Evolutionary conservation across 1,140 invertebrate genomes (phyloP).

Genomic region (Zaprionus africanus): DNA sequence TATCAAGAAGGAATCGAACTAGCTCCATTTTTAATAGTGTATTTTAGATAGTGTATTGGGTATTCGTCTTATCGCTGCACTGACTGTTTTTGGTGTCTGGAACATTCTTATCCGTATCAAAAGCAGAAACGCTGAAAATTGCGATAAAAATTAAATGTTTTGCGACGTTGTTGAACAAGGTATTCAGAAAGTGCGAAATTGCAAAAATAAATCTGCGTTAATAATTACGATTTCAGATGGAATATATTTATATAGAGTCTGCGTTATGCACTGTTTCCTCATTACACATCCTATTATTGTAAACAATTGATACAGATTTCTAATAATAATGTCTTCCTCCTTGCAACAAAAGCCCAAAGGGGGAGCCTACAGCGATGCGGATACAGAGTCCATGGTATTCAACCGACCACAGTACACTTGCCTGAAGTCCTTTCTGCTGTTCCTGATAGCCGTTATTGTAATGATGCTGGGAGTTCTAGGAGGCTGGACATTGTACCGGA

Average conservation of each 20-base stretch:
- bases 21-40: too few relatives aligned
- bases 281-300: conserved; percentile 1
- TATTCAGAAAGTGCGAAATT: background rate
- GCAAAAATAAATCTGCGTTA: background rate
- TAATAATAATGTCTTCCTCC: background rate
- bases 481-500: conserved; percentile 91
- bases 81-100: background rate
- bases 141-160: background rate
- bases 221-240: background rate
- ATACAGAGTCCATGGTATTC: conserved; percentile 84
- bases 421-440: conserved; percentile 88
- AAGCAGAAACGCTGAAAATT: background rate
- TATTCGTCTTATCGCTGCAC: background rate
- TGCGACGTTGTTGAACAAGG: background rate
- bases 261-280: background rate
- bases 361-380: conserved; percentile 76
- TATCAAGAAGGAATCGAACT: too few relatives aligned
- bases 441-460: conserved; percentile 89
- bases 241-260: background rate
- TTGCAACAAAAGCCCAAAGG: conserved; percentile 52
- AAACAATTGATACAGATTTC: background rate
- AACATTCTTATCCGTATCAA: conserved; percentile 1
- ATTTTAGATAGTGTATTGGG: background rate
- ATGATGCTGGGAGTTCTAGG: conserved; percentile 91
- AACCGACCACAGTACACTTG: conserved; percentile 86